Conservation (phyloP, 1,140 invertebrate genomes). For the Ganaspis sp. region DNA sequence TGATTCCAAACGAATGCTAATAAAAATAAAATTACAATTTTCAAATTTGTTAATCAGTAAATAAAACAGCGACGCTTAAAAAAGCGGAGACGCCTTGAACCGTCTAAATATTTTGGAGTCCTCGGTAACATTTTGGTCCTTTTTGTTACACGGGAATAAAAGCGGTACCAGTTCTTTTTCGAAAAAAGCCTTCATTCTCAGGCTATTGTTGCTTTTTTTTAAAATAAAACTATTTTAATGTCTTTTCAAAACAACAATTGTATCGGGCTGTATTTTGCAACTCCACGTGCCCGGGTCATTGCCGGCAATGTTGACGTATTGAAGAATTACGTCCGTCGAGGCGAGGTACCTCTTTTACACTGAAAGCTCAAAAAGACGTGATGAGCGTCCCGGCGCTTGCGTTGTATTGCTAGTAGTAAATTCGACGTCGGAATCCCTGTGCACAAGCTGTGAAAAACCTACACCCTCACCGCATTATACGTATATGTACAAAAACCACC, state of each 20-base stretch:
- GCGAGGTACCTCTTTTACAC: conserved; percentile 50
- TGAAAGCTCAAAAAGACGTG: conserved; percentile 34
- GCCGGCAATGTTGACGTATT: not conserved
- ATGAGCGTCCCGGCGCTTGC: conserved; percentile 41
- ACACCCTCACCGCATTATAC: not conserved
- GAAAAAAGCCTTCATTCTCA: not conserved
- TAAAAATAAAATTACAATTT: not conserved
- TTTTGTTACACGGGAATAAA: not conserved
- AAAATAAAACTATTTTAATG: not conserved
- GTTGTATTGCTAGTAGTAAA: conserved; percentile 5
- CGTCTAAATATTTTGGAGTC: not conserved
- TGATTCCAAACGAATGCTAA: too few species aligned
- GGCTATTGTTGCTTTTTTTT: not conserved
- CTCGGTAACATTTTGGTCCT: conserved; percentile 2
- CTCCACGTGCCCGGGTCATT: not conserved
- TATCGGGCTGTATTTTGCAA: too few species aligned
- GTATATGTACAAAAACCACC: not conserved
- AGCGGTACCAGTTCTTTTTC: not conserved
- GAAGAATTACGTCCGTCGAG: conserved; percentile 44
- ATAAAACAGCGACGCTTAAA: not conserved
- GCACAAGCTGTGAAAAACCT: conserved; percentile 10
- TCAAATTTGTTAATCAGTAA: not conserved
- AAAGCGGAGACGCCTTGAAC: not conserved
- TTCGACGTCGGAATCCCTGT: conserved; percentile 13
- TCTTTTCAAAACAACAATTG: not conserved